Conservation (phyloP, 2,888 invertebrate genomes). For the Patella depressa region DNA sequence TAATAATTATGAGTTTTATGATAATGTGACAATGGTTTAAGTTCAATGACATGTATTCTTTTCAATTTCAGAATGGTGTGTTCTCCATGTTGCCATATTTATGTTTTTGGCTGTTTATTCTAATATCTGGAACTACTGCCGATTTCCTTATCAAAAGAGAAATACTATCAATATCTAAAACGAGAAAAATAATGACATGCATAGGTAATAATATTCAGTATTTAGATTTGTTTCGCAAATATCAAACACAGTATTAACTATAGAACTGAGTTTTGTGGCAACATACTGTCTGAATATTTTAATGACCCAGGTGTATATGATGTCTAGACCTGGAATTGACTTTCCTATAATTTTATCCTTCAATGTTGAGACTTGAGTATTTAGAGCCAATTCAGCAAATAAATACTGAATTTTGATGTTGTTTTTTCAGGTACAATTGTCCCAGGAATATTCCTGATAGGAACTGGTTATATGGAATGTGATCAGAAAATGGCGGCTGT, state of each 20-base stretch:
- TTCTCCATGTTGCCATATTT: conserved; percentile 38
- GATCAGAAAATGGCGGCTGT: conserved; percentile 44
- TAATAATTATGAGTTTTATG: too few relatives aligned
- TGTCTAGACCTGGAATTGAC: too few relatives aligned
- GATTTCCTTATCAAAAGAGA: conserved; percentile 27
- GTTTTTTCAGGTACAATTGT: conserved; percentile 44
- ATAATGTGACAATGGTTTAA: too few relatives aligned
- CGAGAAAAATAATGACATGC: conserved; percentile 25
- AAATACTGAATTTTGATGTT: neutral
- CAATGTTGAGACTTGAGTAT: too few relatives aligned
- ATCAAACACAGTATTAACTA: too few relatives aligned
- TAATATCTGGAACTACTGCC: conserved; percentile 20
- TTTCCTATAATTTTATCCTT: too few relatives aligned
- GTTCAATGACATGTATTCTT: too few relatives aligned
- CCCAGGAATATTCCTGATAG: conserved; percentile 49
- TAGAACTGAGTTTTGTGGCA: too few relatives aligned
- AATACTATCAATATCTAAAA: conserved; percentile 22
- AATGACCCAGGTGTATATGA: too few relatives aligned
- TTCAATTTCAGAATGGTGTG: conserved; percentile 36
- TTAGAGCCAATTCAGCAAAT: too few relatives aligned
- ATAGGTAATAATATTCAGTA: conserved; percentile 24
- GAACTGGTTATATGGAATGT: conserved; percentile 54
- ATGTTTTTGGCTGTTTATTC: conserved; percentile 23
- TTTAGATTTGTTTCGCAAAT: too few relatives aligned
- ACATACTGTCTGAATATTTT: too few relatives aligned